A percentile compares a stretch with the other conserved stretches of the same genome.
Evolutionary conservation across 2,888 invertebrate genomes (phyloP).

Genomic region (Limenitis camilla): DNA sequence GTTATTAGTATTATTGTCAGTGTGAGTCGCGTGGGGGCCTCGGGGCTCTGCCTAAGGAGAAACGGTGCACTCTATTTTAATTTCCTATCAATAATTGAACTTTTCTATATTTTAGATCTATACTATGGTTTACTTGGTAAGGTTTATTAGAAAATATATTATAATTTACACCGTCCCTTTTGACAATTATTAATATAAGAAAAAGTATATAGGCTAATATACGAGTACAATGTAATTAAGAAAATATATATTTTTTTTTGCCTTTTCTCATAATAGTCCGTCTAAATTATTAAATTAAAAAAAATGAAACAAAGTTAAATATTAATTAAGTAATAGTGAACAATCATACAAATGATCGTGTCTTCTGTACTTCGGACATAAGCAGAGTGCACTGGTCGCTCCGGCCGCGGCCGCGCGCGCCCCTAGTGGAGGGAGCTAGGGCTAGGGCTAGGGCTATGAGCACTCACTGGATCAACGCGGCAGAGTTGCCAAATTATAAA

Average conservation of each 20-base stretch:
- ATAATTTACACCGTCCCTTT: conserved; percentile 14
- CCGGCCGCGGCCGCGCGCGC: no score
- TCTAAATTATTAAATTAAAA: neutral
- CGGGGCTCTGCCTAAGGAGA: no score
- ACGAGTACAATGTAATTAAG: no score
- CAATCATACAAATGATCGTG: conserved; percentile 13
- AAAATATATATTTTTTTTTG: no score
- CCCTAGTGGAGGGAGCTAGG: no score
- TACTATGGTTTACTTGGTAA: conserved; percentile 1
- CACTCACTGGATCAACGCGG: neutral
- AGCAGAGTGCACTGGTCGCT: conserved; percentile 21
- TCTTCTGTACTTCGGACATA: conserved; percentile 14
- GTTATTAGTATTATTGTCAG: no score
- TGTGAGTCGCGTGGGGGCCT: no score
- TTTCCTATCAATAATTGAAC: neutral
- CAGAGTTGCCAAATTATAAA: conserved; percentile 21
- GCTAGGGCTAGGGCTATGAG: conserved; percentile 13
- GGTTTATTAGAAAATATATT: neutral
- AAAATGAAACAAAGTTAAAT: neutral
- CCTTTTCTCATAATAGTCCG: no score
- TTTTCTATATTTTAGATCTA: neutral
- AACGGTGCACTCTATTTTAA: conserved; percentile 2
- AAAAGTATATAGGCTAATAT: conserved; percentile 4
- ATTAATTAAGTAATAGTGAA: neutral
- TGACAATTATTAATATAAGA: conserved; percentile 15